A percentile compares a stretch with the other conserved stretches of the same genome.
Conservation (phyloP, 1,140 invertebrate species). For the Drosophila leontia region DNA sequence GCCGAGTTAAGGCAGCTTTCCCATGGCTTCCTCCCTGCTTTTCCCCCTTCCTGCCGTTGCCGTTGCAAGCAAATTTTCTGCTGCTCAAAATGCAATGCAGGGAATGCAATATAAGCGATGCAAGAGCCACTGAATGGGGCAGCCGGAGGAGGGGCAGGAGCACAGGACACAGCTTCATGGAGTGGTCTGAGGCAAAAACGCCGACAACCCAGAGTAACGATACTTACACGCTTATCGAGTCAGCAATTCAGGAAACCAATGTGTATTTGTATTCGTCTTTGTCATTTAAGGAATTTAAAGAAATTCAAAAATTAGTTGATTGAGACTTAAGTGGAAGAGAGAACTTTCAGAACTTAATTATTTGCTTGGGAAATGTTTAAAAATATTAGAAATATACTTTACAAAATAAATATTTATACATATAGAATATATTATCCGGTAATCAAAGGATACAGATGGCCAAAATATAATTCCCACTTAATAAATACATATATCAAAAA, state of each 20-base stretch:
- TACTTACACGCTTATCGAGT: constrained; percentile 8
- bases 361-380: neutral
- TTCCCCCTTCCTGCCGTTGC: constrained; percentile 2
- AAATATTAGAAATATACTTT: neutral
- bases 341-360: neutral
- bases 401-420: neutral
- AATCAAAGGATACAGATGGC: too few species aligned
- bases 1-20: constrained; percentile 34
- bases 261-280: neutral
- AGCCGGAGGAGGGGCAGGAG: constrained; percentile 1
- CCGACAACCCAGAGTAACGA: neutral
- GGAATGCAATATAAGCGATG: constrained; percentile 67
- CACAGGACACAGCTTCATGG: neutral
- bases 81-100: constrained; percentile 49
- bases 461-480: neutral
- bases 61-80: constrained; percentile 46
- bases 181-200: constrained; percentile 1
- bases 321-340: neutral
- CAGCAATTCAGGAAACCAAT: constrained; percentile 1
- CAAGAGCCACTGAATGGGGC: constrained; percentile 40
- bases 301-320: neutral
- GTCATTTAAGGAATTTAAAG: neutral
- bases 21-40: constrained; percentile 18
- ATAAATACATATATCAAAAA: constrained; percentile 9
- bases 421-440: too few species aligned